These are phyloP conservation scores for Hypotaenidia okinawae DNA, from an alignment of 2,797 vertebrate species.

Conservation along the genomic window DNA sequence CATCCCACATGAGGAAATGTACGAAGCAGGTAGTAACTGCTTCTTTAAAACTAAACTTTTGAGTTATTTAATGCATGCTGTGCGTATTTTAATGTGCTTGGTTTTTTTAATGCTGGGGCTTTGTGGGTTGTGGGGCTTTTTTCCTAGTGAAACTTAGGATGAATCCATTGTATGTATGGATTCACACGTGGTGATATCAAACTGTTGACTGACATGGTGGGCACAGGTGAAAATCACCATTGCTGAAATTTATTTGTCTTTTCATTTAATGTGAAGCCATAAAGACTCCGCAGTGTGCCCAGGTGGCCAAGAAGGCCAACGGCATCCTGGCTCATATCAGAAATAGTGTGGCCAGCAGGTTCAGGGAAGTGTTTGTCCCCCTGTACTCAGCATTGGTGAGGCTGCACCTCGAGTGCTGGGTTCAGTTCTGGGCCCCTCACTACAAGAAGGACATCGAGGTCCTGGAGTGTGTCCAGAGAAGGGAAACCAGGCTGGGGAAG, in stretches of 20 bases:
- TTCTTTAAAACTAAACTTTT: not conserved
- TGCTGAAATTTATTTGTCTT: not conserved
- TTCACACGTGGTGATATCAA: not conserved
- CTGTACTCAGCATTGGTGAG: no score
- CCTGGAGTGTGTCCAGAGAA: no score
- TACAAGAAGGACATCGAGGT: no score
- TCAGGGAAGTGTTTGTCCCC: no score
- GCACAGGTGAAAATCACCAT: not conserved
- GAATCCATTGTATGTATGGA: not conserved
- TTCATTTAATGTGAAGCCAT: not conserved
- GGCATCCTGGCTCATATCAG: no score
- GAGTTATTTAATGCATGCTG: not conserved
- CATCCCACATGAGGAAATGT: not conserved
- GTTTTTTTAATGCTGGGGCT: not conserved
- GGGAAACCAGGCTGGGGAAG: no score
- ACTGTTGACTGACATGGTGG: accelerated
- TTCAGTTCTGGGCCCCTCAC: no score
- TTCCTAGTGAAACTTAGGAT: not conserved
- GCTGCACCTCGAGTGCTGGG: no score
- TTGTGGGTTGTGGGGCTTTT: accelerated
- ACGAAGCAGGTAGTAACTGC: not conserved
- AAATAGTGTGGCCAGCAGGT: no score
- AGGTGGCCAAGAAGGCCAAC: no score
- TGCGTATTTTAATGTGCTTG: not conserved
- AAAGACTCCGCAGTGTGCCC: not conserved